Base-by-base conservation (phyloP, 2,113 vertebrate species). In the Odocoileus hemionus region DNA sequence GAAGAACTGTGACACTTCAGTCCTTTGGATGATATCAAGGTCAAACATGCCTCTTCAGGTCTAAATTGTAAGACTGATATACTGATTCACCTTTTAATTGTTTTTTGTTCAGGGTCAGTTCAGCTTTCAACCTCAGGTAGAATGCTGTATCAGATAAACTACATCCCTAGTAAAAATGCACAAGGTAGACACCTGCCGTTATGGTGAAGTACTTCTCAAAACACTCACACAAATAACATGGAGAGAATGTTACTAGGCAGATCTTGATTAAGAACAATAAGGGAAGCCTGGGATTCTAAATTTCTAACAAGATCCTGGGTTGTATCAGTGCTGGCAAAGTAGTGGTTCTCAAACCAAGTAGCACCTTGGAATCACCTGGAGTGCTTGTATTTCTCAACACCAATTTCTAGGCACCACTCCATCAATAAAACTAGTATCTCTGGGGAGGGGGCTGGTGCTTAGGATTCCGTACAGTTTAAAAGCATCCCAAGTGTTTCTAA, bases 381-480 rank as follows among this genome's bases (percentile, higher is more conserved):
- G 43, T 67, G 14, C 23, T 61, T 33, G 25, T 36, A 54, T 79
- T 92, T 54, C n/a, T 43, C 84, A 92, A 88, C 4, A 39, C 15
- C 28, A 89, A 21, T 89, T 61, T 86, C 25, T 23, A 91, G 54
- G n/a, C 17, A 88, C 33, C 39, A 64, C 1, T 67, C 36, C 70
- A 43, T 28, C 94, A 30, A 50, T 58, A 55, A 52, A 85, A 50
- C 47, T 12, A 39, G 45, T 7, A n/a, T 45, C 28, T 82, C 33
- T 82, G 33, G 16, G 2, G 7, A 3, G 4, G 16, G 6, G 0
- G 16, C 1, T 6, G 2, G 6, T 47, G 3, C 33, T 39, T 4
- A 67, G 39, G 47, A 67, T 83, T 89, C 33, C 2, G 17, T 17
- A 6, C 8, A 79, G 43, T 84, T 82, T 87, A 45, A 70, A 88